Base-by-base conservation (phyloP, 1,140 invertebrate genomes). In the Drosophila serrata region DNA sequence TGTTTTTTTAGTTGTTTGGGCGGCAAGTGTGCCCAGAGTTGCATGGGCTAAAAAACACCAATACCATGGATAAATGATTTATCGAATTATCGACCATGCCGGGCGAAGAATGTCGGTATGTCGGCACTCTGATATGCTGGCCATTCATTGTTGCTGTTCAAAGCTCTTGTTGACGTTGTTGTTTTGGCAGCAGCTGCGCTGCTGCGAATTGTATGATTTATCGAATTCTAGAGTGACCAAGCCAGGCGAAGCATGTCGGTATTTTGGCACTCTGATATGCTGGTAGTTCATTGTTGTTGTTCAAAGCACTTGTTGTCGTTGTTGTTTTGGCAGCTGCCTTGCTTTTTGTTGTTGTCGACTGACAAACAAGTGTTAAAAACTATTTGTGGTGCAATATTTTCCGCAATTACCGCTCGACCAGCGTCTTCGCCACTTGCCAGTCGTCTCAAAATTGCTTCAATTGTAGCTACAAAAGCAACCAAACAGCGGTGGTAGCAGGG, bases 381-480 rank as follows among this genome's bases (percentile, higher is more conserved):
- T 43, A 64, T 64, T 64, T 64, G 61, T 61, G 61, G 9, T 61
- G 56, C 45, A 65, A 65, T 51, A 69, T 49, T 51, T 65, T 69
- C 29, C n/a, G 27, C 65, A 67, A 65, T 51, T 69, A 49, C 45
- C 45, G 27, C 35, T 42, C 31, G 19, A 49, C 27, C 43, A 49
- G 17, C 51, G 51, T 24, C 51, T 56, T 24, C 19, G 22, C 33
- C 22, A 33, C 33, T 56, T 40, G 17, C 11, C 19, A 42, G 33
- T 15, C 19, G 29, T 40, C 0, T 11, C 13, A 22, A 42, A 69
- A 24, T 33, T 24, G 29, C 29, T 15, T 31, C 6, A 31, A 27
- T 39, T 19, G 27, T 1, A 17, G 43, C 35, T 39, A 29, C 33
- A 33, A 31, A 51, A 19, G 27, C 35, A 27, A 27, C 7, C 17